Conservation (phyloP, 2,113 vertebrate genomes). For the Cygnus buccinator region DNA sequence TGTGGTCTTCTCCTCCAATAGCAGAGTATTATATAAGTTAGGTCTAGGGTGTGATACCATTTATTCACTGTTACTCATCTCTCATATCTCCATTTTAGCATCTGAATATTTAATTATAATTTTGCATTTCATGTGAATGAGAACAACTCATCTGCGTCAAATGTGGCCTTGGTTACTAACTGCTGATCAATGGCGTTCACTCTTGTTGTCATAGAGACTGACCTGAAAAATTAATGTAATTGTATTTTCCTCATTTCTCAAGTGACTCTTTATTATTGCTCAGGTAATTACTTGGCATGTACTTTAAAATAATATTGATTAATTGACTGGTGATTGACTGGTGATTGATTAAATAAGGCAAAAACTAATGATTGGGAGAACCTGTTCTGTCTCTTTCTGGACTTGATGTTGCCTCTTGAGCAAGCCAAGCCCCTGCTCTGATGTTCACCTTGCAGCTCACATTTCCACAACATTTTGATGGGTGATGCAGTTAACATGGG, state of each 20-base stretch:
- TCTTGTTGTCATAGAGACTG: constrained; percentile 67
- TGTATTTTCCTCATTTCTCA: constrained; percentile 67
- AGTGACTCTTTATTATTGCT: constrained; percentile 66
- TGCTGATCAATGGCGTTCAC: constrained; percentile 66
- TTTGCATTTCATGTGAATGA: constrained; percentile 61
- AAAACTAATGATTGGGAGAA: neutral
- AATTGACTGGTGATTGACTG: neutral
- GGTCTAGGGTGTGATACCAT: neutral
- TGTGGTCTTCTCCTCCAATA: neutral
- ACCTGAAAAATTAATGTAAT: constrained; percentile 58
- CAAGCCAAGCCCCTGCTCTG: neutral
- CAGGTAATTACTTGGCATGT: constrained; percentile 68
- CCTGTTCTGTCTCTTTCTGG: neutral
- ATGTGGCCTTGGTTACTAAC: constrained; percentile 35
- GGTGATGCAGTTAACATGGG: neutral
- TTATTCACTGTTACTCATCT: neutral
- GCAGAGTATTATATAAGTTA: neutral
- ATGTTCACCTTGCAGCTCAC: neutral
- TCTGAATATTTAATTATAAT: constrained; percentile 40
- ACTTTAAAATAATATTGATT: constrained; percentile 38
- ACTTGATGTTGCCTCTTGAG: neutral
- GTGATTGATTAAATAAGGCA: constrained; percentile 41
- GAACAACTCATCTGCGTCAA: constrained; percentile 24
- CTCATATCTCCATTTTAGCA: constrained; percentile 7
- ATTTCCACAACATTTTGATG: neutral